Evolutionary conservation across 1,140 invertebrate genomes (phyloP).

Genomic region (Tenebrio molitor): DNA sequence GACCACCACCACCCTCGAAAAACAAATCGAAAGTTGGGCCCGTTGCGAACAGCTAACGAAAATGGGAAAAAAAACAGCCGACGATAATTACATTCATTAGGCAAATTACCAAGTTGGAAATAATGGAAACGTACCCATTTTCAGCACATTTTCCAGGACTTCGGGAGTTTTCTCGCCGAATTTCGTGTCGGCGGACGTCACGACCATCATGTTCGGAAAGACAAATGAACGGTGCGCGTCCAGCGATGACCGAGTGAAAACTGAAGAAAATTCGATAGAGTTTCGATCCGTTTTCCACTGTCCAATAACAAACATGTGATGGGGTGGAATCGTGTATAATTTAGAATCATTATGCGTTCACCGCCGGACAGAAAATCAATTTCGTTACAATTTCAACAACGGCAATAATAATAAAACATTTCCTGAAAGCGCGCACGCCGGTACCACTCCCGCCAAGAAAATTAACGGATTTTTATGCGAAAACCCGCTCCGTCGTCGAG

Average conservation of each 20-base stretch:
- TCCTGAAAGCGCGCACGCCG: not conserved
- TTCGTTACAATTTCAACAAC: slow-evolving; percentile 24
- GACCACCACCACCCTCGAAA: too few species aligned
- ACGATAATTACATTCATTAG: slow-evolving; percentile 23
- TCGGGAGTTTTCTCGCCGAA: slow-evolving; percentile 15
- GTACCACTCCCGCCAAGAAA: slow-evolving; percentile 19
- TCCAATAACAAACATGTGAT: slow-evolving; percentile 42
- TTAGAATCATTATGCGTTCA: slow-evolving; percentile 20
- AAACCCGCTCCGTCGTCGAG: not conserved
- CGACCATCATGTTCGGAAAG: slow-evolving; percentile 42
- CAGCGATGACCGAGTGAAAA: slow-evolving; percentile 15
- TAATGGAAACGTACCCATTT: slow-evolving; percentile 41
- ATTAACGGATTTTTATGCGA: not conserved
- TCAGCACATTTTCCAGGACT: slow-evolving; percentile 20
- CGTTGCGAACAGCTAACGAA: too few species aligned
- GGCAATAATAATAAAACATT: not conserved
- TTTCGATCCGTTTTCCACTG: slow-evolving; percentile 33
- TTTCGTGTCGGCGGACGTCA: slow-evolving; percentile 44
- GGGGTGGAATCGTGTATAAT: slow-evolving; percentile 28
- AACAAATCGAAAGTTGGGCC: not conserved
- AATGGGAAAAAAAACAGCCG: slow-evolving; percentile 27
- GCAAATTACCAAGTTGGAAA: not conserved
- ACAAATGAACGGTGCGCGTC: not conserved
- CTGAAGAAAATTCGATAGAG: slow-evolving; percentile 43
- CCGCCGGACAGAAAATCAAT: slow-evolving; percentile 13